Base-by-base conservation (phyloP, 2,113 vertebrate genomes). In the Gnathonemus longibarbis region DNA sequence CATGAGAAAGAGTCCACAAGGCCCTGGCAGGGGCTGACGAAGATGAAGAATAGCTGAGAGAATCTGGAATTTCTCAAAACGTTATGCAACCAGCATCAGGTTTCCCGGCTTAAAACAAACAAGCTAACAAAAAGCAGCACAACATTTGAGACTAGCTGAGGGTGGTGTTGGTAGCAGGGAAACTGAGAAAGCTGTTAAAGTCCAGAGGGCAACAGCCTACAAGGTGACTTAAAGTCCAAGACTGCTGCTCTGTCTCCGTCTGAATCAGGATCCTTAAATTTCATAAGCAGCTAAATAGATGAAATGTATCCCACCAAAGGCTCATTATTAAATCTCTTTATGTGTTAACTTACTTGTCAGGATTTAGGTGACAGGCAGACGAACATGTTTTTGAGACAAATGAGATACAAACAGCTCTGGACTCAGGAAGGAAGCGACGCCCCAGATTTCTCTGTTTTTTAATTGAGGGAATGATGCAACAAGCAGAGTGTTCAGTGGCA, bases 171-270 rank as follows among this genome's bases (percentile, higher is more conserved):
- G 70, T 19, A 39, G 70, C 70, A 2, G 88, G 49, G 5, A 83
- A 35, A 84, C 74, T 8, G 31, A 52, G 46, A 48, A 89, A 89
- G 52, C 53, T 45, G 52, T 85, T 84, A 21, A 27, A 45, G 39
- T 48, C 93, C 92, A 92, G 89, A 91, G 90, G 91, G 10, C 50
- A 46, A 89, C 92, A 88, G 91, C 91, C 90, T 5, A 31, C 91
- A 62, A 46, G 74, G 52, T 35, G 19, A 50, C 89, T 39, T 39
- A 56, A 89, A 83, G 24, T 45, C 39, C 50, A n/a, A 77, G 15
- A 66, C 66, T 24, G 13, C 66, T 66, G n/a, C 48, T 19, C 6
- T 19, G 66, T 77, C 66, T 52, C 88, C 27, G 5, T 48, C 24
- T n/a, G 45, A 42, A 46, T 7, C 13, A 13, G 15, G 35, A 42